phyloP scores from a whole-genome alignment of 2,888 invertebrate species.

The Acronicta leporina region DNA sequence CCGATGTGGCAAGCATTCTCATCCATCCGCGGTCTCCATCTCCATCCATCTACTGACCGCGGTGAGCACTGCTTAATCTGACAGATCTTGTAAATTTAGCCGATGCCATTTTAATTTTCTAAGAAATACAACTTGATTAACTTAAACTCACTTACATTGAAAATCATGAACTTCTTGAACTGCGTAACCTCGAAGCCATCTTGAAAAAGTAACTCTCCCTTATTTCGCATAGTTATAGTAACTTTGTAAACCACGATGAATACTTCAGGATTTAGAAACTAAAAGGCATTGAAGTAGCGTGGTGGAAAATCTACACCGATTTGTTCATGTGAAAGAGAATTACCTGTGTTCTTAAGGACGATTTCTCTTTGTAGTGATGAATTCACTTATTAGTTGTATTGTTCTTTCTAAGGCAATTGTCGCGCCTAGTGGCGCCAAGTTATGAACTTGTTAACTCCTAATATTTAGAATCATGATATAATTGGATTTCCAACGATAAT shows the following conservation, averaged over 20 bases:
- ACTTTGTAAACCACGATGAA: conserved; percentile 19
- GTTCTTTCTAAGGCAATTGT: too few relatives aligned
- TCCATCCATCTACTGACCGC: too few relatives aligned
- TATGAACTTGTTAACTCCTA: background rate
- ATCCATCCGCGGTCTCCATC: too few relatives aligned
- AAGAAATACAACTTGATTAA: background rate
- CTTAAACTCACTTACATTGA: background rate
- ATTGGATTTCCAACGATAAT: too few relatives aligned
- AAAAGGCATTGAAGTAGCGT: background rate
- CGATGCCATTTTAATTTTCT: background rate
- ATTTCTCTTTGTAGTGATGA: background rate
- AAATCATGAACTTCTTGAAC: background rate
- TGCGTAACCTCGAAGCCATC: background rate
- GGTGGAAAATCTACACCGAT: too few relatives aligned
- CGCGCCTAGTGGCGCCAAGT: too few relatives aligned
- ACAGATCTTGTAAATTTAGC: too few relatives aligned
- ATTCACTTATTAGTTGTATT: background rate
- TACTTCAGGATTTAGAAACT: conserved; percentile 17
- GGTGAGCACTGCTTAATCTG: too few relatives aligned
- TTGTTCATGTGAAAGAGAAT: too few relatives aligned
- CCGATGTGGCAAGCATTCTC: too few relatives aligned
- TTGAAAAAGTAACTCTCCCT: conserved; percentile 7
- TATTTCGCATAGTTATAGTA: conserved; percentile 9
- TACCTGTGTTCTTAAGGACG: background rate
- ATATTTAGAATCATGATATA: background rate